These are phyloP conservation scores for Protophormia terraenovae DNA, from an alignment of 2,888 invertebrate species.

Conservation along the genomic window DNA sequence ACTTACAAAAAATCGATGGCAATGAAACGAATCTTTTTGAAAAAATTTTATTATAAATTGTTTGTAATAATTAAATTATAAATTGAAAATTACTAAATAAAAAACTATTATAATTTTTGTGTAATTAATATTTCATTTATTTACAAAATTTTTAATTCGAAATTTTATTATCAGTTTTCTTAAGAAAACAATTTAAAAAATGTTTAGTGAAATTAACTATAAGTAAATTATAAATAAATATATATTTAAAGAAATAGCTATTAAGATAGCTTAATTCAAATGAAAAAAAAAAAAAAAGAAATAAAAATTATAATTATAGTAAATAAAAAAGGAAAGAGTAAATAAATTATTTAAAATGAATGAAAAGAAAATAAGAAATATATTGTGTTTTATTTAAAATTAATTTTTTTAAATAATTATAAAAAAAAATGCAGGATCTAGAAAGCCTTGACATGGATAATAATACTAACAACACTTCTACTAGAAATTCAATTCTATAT, in stretches of 20 bases:
- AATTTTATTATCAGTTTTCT: slow-evolving; percentile 22
- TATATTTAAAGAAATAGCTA: slow-evolving; percentile 21
- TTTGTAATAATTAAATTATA: slow-evolving; percentile 20
- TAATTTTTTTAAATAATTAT: too few relatives aligned
- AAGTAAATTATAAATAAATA: slow-evolving; percentile 44
- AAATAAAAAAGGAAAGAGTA: not conserved
- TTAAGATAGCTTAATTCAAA: slow-evolving; percentile 60
- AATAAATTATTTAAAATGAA: slow-evolving; percentile 57
- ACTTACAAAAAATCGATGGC: slow-evolving; percentile 36
- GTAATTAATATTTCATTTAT: not conserved
- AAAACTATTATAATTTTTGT: not conserved
- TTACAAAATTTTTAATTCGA: not conserved
- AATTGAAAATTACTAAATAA: not conserved
- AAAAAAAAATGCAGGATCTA: too few relatives aligned
- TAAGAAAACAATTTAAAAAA: slow-evolving; percentile 5
- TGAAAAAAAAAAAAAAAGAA: slow-evolving; percentile 31
- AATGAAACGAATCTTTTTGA: slow-evolving; percentile 49
- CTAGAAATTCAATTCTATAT: too few relatives aligned
- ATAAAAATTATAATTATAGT: slow-evolving; percentile 28
- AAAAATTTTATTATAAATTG: slow-evolving; percentile 17
- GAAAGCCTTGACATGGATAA: too few relatives aligned
- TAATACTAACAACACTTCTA: too few relatives aligned
- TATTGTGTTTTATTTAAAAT: not conserved
- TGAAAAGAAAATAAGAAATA: slow-evolving; percentile 23
- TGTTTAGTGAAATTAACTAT: slow-evolving; percentile 41